These are phyloP conservation scores for Amblyjoppa fuscipennis DNA, from an alignment of 2,888 invertebrate species.

Conservation along the genomic window DNA sequence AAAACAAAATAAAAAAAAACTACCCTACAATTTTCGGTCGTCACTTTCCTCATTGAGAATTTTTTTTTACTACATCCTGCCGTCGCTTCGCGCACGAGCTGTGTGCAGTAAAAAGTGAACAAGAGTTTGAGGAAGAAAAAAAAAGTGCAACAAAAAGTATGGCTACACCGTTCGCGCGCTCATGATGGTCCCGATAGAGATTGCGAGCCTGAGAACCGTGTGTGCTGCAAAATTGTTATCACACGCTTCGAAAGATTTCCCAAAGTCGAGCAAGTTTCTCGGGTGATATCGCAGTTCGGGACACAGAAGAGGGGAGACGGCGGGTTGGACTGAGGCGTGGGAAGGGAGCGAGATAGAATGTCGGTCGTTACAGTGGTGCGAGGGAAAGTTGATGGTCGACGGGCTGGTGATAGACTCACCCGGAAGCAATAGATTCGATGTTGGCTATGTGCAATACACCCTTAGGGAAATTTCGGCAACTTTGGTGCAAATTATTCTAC, in stretches of 20 bases:
- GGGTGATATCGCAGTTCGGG: neutral
- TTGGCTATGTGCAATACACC: constrained; percentile 58
- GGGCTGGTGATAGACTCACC: constrained; percentile 37
- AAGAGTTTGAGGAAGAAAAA: constrained; percentile 8
- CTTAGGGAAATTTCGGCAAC: constrained; percentile 26
- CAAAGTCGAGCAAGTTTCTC: neutral
- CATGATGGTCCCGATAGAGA: constrained; percentile 44
- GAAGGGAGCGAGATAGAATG: constrained; percentile 22
- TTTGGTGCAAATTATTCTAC: constrained; percentile 3
- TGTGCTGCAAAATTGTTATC: constrained; percentile 61
- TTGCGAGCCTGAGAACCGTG: constrained; percentile 33
- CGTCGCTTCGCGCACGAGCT: neutral
- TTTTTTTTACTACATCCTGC: constrained; percentile 3
- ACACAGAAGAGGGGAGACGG: neutral
- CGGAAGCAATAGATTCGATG: constrained; percentile 28
- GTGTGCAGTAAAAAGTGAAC: neutral
- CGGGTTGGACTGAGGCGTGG: neutral
- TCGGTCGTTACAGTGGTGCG: constrained; percentile 32
- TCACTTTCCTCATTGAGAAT: constrained; percentile 1
- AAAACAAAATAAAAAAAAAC: neutral
- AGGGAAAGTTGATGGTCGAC: constrained; percentile 49
- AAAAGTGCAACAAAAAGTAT: neutral
- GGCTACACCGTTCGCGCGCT: constrained; percentile 8
- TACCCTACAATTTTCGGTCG: constrained; percentile 28
- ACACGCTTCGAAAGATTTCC: constrained; percentile 59